Base-by-base conservation (phyloP, 2,888 invertebrate genomes). In the Agonum fuliginosum region DNA sequence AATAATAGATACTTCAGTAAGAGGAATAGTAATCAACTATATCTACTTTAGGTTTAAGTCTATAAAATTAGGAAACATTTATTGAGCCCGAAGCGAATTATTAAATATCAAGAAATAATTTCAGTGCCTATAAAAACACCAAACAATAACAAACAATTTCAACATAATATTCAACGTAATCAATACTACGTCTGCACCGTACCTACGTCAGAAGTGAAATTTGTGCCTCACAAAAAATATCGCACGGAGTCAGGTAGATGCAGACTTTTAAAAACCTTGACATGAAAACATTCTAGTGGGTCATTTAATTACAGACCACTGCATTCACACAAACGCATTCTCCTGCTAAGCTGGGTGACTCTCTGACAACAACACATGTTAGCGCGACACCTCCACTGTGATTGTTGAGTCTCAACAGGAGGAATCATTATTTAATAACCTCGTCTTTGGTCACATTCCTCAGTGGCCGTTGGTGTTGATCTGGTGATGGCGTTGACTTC, bases 251-350 rank as follows among this genome's bases (percentile, higher is more conserved):
- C 65, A 73, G 54, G 73, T 74, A 74, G 62, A 74, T 62, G 74
- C 74, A 75, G 75, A 67, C 75, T 48, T 75, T 75, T 75, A 75
- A 75, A 67, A 75, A 75, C 75, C 75, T 75, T 75, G 75, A 75
- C 75, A 75, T 48, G 51, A 75, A 75, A 75, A 75, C 67, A 67
- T 48, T 75, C 75, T 41, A 75, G 75, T 75, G 48, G 75, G 75
- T 75, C 75, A 75, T 14, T 48, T 67, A 75, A 75, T 67, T 75
- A 67, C 67, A 75, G 51, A 75, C 10, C 51, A 62, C 10, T 74
- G 74, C 74, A 74, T 54, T 70, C 48, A 69, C 41, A 14, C 54
- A 37, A n/a, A 54, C 19, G 20, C 17, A 54, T 30, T 48, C 17
- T 30, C 19, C 19, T 10, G 27, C 19, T 70, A 10, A 30, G 17